Evolutionary conservation across 1,140 invertebrate genomes (phyloP).

Genomic region (Bombyx mori): DNA sequence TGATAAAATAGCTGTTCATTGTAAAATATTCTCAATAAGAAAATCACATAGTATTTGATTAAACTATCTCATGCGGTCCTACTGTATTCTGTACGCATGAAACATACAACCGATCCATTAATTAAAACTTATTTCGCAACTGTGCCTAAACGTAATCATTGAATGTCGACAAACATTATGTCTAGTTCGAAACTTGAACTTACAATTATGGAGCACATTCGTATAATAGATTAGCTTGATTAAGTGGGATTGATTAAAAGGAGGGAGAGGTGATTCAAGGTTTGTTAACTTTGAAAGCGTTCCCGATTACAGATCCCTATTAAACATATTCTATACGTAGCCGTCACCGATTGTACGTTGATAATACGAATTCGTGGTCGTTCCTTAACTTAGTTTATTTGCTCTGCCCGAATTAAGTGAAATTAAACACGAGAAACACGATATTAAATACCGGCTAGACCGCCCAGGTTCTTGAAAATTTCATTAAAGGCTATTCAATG

Average conservation of each 20-base stretch:
- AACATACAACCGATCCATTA: slow-evolving; percentile 56
- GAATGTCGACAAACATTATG: slow-evolving; percentile 28
- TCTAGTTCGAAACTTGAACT: slow-evolving; percentile 32
- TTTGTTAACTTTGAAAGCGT: neutral
- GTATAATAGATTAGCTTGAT: slow-evolving; percentile 30
- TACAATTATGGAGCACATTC: slow-evolving; percentile 32
- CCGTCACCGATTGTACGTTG: neutral
- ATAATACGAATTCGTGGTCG: neutral
- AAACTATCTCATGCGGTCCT: slow-evolving; percentile 5
- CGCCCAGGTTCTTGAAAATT: too few species aligned
- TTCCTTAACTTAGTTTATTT: neutral
- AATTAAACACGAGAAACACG: too few species aligned
- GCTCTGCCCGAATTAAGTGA: too few species aligned
- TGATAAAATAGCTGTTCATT: too few species aligned
- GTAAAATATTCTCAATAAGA: too few species aligned
- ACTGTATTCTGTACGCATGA: slow-evolving; percentile 34
- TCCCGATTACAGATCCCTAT: neutral
- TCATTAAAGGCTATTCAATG: too few species aligned
- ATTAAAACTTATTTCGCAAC: slow-evolving; percentile 63
- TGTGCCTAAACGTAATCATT: slow-evolving; percentile 27
- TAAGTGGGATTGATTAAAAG: slow-evolving; percentile 20
- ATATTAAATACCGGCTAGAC: too few species aligned
- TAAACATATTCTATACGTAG: neutral
- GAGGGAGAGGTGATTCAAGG: neutral
- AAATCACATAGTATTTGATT: neutral